Conservation (phyloP, 64 coral and sea anemone genomes). For the Platygyra sinensis region DNA sequence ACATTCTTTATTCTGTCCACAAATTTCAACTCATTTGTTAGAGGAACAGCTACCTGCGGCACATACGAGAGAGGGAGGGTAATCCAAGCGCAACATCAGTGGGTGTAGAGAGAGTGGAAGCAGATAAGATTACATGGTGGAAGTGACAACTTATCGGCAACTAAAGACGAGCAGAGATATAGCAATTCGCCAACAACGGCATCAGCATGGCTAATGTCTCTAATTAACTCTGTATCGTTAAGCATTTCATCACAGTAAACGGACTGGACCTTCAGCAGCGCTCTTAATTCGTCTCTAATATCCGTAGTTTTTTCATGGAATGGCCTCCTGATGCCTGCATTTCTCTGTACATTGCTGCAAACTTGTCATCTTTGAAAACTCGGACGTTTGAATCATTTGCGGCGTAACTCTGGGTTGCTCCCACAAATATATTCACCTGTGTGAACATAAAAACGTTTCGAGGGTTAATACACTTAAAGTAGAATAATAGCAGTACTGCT, state of each 20-base stretch:
- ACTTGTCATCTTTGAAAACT: slow-evolving; percentile 20
- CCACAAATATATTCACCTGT: slow-evolving; percentile 11
- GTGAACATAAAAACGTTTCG: neutral
- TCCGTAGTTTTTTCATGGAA: neutral
- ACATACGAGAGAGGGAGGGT: neutral
- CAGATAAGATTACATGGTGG: slow-evolving; percentile 29
- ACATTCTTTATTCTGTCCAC: slow-evolving; percentile 18
- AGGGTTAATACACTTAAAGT: too few species aligned
- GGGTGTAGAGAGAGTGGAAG: neutral
- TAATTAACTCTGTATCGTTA: neutral
- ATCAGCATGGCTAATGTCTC: neutral
- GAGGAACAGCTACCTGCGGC: neutral
- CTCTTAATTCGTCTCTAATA: neutral
- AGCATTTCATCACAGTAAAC: slow-evolving; percentile 32
- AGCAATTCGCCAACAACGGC: slow-evolving; percentile 31
- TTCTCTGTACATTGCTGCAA: neutral
- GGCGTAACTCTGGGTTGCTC: neutral
- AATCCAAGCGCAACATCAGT: neutral
- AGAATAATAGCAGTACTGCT: too few species aligned
- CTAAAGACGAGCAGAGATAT: slow-evolving; percentile 16
- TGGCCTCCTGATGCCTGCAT: too few species aligned
- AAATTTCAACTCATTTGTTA: neutral
- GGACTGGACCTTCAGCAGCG: neutral
- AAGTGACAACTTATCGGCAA: slow-evolving; percentile 31
- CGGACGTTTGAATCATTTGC: slow-evolving; percentile 2